Base-by-base conservation (phyloP, 35 echinoderm and acorn worm species). In the Ophiothrix spiculata region DNA sequence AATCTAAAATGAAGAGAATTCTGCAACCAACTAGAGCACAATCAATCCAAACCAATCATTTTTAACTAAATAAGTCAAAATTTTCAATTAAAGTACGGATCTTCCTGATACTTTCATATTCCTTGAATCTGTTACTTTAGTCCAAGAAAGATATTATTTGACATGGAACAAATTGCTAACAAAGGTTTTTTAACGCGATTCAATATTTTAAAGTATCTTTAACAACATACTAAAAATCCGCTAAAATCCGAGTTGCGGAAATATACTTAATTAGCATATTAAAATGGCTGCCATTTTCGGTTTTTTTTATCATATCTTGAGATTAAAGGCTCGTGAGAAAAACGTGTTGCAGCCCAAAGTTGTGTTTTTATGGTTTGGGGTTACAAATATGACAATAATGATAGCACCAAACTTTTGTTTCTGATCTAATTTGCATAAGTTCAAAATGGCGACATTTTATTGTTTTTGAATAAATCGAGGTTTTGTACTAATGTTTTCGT, bases 371-470 rank as follows among this genome's bases (percentile, higher is more conserved):
- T 25, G 60, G 60, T 6, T 28, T 69, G 29, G 3, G 23, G 29
- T 4, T n/a, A 6, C 60, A 69, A 69, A 15, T 69, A 69, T 69
- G 1, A 69, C 25, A 69, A 2, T 69, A 69, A 25, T 6, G 29
- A 25, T 69, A 69, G 29, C 60, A 69, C 2, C 3, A n/a, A 25
- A 69, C 23, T 1, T 69, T 12, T 69, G 23, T 15, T 69, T 69
- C 60, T 25, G 60, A 28, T 28, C 60, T 69, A 69, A 69, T 69
- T 69, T 69, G 23, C 60, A 69, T 69, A 69, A 69, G 29, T 69
- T n/a, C 60, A 69, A 69, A 69, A 69, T 69, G 60, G 60, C 60
- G 60, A 15, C 60, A 69, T 69, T 69, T 69, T 69, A 2, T 25
- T 6, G 25, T 4, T 25, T 69, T 69, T 69, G 25, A 69, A 25